phyloP scores from a whole-genome alignment of 2,797 vertebrate species.

The Malurus splendens region DNA sequence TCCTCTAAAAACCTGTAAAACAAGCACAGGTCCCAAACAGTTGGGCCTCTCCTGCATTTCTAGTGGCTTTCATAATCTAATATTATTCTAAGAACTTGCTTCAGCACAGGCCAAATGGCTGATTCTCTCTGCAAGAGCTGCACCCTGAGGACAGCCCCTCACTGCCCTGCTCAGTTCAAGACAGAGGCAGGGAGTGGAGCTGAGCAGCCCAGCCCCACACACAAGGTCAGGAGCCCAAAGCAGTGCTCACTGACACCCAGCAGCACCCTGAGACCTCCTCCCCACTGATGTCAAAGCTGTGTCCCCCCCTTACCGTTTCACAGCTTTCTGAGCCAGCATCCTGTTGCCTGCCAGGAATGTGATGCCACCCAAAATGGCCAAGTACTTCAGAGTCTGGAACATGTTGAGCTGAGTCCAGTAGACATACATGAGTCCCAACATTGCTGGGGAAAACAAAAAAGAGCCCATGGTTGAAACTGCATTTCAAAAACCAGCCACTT shows the following conservation, averaged over 20 bases:
- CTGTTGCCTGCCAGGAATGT: conserved; percentile 97
- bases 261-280: background rate
- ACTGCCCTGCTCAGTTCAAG: background rate
- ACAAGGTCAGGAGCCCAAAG: background rate
- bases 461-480: background rate
- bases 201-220: background rate
- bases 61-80: background rate
- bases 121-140: background rate
- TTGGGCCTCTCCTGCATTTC: background rate
- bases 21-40: background rate
- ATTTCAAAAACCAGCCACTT: background rate
- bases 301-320: conserved; percentile 83
- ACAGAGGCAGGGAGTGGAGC: background rate
- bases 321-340: conserved; percentile 97
- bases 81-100: background rate
- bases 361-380: conserved; percentile 89
- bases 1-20: background rate
- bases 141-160: background rate
- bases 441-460: conserved; percentile 69
- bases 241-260: fast-evolving
- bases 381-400: conserved; percentile 98
- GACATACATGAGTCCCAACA: conserved; percentile 95
- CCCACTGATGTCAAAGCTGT: background rate
- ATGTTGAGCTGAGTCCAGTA: conserved; percentile 99
- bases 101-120: background rate